Percentiles rank a stretch among this genome's conserved stretches.
These are phyloP conservation scores for Polyommatus iphigenia DNA, from an alignment of 2,888 invertebrate species.

Conservation along the genomic window DNA sequence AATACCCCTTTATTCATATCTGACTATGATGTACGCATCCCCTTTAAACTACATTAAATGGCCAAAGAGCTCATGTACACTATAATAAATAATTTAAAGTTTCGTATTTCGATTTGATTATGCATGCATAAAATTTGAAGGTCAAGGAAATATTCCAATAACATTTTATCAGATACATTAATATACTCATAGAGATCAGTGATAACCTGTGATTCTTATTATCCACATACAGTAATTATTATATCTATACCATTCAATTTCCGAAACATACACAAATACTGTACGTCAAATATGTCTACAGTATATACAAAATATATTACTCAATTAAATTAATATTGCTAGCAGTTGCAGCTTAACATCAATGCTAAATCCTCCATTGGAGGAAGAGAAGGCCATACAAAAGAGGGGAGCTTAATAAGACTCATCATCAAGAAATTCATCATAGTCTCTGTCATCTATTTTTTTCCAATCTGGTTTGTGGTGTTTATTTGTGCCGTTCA, in stretches of 20 bases:
- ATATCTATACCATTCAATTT: constrained; percentile 7
- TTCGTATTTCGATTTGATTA: not conserved
- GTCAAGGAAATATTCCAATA: constrained; percentile 12
- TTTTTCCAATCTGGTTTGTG: constrained; percentile 51
- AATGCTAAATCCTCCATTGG: constrained; percentile 22
- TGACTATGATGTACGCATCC: not conserved
- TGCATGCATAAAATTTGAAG: constrained; percentile 11
- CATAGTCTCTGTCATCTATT: constrained; percentile 32
- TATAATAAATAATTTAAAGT: not conserved
- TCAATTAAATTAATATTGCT: constrained; percentile 11
- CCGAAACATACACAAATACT: constrained; percentile 1
- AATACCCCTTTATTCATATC: not conserved
- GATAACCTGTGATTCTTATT: not conserved
- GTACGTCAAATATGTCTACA: constrained; percentile 29
- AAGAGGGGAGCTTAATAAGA: not conserved
- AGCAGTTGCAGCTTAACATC: constrained; percentile 15
- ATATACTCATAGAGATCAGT: constrained; percentile 5
- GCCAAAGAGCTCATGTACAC: not conserved
- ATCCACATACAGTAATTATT: not conserved
- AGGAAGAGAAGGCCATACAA: constrained; percentile 7
- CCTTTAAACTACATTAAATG: not conserved
- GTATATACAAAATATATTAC: constrained; percentile 22
- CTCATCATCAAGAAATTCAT: constrained; percentile 5
- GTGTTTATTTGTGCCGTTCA: constrained; percentile 30
- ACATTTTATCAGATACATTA: not conserved